phyloP scores from a whole-genome alignment of 2,797 vertebrate genomes.

The Aphelocoma californica region DNA sequence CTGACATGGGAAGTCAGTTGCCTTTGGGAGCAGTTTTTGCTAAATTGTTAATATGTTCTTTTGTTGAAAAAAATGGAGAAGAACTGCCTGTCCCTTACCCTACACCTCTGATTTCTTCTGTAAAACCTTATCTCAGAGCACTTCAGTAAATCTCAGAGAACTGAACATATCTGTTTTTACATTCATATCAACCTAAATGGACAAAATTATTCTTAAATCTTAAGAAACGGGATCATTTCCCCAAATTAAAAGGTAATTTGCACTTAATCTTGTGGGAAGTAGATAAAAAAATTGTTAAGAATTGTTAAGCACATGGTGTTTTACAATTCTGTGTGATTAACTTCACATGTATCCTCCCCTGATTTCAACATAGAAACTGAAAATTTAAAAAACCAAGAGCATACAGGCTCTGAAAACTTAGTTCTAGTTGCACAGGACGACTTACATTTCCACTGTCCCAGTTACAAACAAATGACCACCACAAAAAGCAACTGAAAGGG shows the following conservation, averaged over 20 bases:
- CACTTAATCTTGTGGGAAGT: neutral
- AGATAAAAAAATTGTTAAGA: rapidly evolving
- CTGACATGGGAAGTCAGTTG: constrained; percentile 56
- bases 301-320: rapidly evolving
- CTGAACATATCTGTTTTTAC: neutral
- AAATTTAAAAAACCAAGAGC: neutral
- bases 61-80: neutral
- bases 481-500: neutral
- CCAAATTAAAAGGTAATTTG: neutral
- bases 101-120: neutral
- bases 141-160: neutral
- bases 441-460: neutral
- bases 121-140: neutral
- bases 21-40: constrained; percentile 3
- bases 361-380: neutral
- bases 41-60: neutral
- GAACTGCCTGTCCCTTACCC: neutral
- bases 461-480: neutral
- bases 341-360: neutral
- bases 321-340: neutral
- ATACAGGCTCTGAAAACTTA: neutral
- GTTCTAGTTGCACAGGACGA: neutral
- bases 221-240: neutral
- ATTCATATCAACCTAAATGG: neutral
- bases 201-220: neutral